A percentile compares a stretch with the other conserved stretches of the same genome.
These are phyloP conservation scores for Frieseomelitta varia DNA, from an alignment of 1,140 invertebrate species.

Conservation along the genomic window DNA sequence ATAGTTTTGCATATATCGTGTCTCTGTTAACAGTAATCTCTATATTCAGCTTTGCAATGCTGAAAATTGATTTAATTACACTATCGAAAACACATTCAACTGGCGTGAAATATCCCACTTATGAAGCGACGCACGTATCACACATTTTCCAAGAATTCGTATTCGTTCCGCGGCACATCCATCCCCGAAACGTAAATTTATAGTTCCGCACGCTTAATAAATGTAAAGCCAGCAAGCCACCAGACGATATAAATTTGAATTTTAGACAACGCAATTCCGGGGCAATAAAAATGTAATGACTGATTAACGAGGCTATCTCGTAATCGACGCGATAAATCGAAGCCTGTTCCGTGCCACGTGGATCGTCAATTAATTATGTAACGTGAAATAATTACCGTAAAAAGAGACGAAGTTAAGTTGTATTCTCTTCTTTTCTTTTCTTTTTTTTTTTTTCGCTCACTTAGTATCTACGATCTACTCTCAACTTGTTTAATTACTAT, in stretches of 20 bases:
- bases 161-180: neutral
- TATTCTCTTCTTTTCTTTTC: too few species aligned
- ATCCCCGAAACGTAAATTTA: too few species aligned
- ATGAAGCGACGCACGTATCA: too few species aligned
- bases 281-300: slow-evolving; percentile 3
- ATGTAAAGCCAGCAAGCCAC: neutral
- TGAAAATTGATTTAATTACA: too few species aligned
- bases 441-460: neutral
- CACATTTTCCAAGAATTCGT: neutral
- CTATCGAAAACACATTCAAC: too few species aligned
- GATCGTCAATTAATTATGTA: slow-evolving; percentile 14
- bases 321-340: neutral
- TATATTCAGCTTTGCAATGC: too few species aligned
- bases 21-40: too few species aligned
- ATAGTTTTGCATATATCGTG: neutral
- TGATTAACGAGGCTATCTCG: slow-evolving; percentile 37
- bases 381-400: neutral
- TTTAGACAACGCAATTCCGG: slow-evolving; percentile 3
- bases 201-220: neutral
- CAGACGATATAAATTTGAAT: slow-evolving; percentile 23
- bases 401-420: neutral
- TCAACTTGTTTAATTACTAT: too few species aligned
- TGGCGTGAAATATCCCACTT: too few species aligned
- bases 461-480: neutral
- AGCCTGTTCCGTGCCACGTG: neutral